phyloP scores from a whole-genome alignment of 2,888 invertebrate species.

The Plebejus anna region DNA sequence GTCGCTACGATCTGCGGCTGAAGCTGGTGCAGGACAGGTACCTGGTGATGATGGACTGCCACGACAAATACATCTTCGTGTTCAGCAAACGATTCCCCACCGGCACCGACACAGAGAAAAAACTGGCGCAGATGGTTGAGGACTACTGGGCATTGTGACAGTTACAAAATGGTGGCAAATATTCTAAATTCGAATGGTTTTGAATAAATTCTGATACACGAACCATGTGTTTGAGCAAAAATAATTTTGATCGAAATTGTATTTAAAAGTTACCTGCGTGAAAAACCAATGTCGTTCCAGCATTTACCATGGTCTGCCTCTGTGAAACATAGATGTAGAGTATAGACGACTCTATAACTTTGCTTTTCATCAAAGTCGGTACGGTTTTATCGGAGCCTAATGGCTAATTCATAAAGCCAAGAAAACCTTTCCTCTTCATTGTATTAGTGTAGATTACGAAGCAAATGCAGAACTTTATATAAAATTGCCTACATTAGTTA shows the following conservation, averaged over 20 bases:
- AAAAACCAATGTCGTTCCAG: no score
- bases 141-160: slow-evolving; percentile 58
- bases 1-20: slow-evolving; percentile 62
- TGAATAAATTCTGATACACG: not conserved
- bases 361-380: no score
- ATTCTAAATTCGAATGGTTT: not conserved
- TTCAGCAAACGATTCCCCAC: slow-evolving; percentile 55
- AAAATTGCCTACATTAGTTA: no score
- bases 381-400: no score
- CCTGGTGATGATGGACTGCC: slow-evolving; percentile 67
- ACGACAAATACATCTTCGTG: slow-evolving; percentile 62
- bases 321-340: no score
- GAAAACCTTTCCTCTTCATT: no score
- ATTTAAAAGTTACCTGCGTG: no score
- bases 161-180: not conserved
- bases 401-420: no score
- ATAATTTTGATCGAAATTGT: not conserved
- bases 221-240: not conserved
- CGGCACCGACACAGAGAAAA: slow-evolving; percentile 52
- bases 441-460: no score
- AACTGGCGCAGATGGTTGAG: slow-evolving; percentile 56
- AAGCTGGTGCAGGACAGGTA: slow-evolving; percentile 58
- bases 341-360: no score
- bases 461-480: no score
- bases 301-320: no score